Evolutionary conservation across 2,113 vertebrate genomes (phyloP).

Genomic region (Pavo muticus): DNA sequence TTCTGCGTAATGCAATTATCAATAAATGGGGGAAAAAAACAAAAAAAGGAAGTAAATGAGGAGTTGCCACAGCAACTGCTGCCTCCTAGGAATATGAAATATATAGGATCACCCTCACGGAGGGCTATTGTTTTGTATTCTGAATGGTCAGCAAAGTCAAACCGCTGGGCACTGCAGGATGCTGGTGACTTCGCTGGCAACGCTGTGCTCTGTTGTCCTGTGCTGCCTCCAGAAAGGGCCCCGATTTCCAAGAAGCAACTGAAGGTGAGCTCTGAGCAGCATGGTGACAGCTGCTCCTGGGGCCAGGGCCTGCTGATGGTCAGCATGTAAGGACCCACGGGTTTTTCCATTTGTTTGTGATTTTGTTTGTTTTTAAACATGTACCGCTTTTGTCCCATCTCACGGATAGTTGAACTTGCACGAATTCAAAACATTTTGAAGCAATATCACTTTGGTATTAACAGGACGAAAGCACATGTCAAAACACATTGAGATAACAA

Average conservation of each 20-base stretch:
- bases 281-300: no score
- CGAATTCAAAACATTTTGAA: not conserved
- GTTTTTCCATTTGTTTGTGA: not conserved
- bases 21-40: not conserved
- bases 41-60: slow-evolving; percentile 45
- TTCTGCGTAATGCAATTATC: slow-evolving; percentile 59
- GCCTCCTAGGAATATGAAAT: slow-evolving; percentile 41
- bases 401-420: not conserved
- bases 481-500: not conserved
- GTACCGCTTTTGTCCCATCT: not conserved
- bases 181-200: not conserved
- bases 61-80: slow-evolving; percentile 64
- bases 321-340: accelerated
- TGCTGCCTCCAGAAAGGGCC: no score
- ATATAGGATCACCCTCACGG: not conserved
- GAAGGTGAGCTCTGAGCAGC: no score
- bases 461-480: not conserved
- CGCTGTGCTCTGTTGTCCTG: no score
- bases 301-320: no score
- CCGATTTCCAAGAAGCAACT: no score
- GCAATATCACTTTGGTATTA: not conserved
- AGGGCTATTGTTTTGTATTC: slow-evolving; percentile 22
- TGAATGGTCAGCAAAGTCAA: not conserved
- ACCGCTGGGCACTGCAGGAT: not conserved
- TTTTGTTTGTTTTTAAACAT: not conserved